phyloP scores from a whole-genome alignment of 2,113 vertebrate species.

The Nycticebus coucang region DNA sequence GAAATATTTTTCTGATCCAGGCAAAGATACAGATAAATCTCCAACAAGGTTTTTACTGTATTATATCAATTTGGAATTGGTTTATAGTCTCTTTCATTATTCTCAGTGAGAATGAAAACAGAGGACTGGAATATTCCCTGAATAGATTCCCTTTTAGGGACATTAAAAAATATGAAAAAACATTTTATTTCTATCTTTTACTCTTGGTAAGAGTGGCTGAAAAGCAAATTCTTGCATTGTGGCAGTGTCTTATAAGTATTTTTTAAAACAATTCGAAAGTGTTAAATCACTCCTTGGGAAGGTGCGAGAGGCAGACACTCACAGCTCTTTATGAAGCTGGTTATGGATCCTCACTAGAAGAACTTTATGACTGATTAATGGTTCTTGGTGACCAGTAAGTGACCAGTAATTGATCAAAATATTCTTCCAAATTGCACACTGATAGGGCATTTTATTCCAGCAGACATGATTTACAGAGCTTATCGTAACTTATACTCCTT shows the following conservation, averaged over 20 bases:
- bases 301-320: not conserved
- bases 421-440: not conserved
- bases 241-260: not conserved
- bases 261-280: not conserved
- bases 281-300: not conserved
- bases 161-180: not conserved
- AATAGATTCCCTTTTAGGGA: not conserved
- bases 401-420: slow-evolving; percentile 41
- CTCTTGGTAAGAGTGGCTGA: not conserved
- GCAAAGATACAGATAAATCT: not conserved
- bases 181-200: slow-evolving; percentile 14
- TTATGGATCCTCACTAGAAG: not conserved
- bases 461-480: not conserved
- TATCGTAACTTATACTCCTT: not conserved
- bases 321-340: not conserved
- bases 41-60: not conserved
- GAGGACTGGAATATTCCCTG: not conserved
- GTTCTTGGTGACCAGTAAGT: not conserved
- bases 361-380: not conserved
- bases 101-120: not conserved
- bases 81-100: not conserved
- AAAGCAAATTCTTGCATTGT: not conserved
- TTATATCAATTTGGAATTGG: not conserved
- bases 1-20: not conserved
- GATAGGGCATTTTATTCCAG: not conserved